Percentiles rank a stretch among this genome's conserved stretches.
Evolutionary conservation across 1,140 invertebrate species (phyloP).

Genomic region (Arctopsyche grandis): DNA sequence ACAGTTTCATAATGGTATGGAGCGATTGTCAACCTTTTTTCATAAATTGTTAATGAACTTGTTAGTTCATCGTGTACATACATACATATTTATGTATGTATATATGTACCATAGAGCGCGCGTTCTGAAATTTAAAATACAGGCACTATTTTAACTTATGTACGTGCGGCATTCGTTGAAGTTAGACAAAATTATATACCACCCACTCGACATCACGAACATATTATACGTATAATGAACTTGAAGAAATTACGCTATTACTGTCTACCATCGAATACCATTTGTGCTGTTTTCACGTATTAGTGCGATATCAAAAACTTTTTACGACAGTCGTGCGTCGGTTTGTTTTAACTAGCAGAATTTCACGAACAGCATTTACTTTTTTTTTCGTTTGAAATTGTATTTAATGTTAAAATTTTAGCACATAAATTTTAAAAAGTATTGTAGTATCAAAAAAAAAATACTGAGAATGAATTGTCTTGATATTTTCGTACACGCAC

Average conservation of each 20-base stretch:
- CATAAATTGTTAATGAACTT: slow-evolving; percentile 9
- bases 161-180: neutral
- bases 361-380: too few relatives aligned
- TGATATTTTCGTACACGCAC: too few relatives aligned
- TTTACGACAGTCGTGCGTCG: neutral
- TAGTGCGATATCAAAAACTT: slow-evolving; percentile 42
- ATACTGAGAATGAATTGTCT: too few relatives aligned
- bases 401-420: neutral
- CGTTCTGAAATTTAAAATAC: neutral
- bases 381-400: neutral
- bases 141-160: neutral
- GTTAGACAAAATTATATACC: too few relatives aligned
- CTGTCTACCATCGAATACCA: slow-evolving; percentile 17
- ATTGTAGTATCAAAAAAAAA: too few relatives aligned
- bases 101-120: too few relatives aligned
- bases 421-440: too few relatives aligned
- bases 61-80: neutral
- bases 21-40: neutral
- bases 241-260: slow-evolving; percentile 42
- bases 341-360: neutral
- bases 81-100: too few relatives aligned
- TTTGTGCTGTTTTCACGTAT: slow-evolving; percentile 40
- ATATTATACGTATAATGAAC: slow-evolving; percentile 35
- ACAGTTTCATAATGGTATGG: slow-evolving; percentile 13
- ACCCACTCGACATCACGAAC: too few relatives aligned